Percentiles rank a stretch among this genome's conserved stretches.
phyloP scores from a whole-genome alignment of 2,113 vertebrate genomes.

The Channa maculata region DNA sequence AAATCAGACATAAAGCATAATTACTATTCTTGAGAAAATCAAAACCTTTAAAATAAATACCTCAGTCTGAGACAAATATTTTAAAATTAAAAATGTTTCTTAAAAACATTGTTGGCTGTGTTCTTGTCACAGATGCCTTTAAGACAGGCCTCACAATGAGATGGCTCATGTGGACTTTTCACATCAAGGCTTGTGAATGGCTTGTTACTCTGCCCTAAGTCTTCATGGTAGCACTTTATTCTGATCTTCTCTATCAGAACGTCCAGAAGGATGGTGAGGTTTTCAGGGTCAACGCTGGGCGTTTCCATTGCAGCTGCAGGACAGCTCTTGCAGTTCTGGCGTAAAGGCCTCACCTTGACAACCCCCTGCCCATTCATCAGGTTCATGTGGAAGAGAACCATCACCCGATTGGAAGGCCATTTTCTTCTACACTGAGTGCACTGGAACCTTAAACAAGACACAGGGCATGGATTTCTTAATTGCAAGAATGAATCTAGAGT shows the following conservation, averaged over 20 bases:
- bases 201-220: conserved; percentile 1
- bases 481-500: neutral
- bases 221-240: conserved; percentile 80
- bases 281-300: conserved; percentile 74
- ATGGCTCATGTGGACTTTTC: conserved; percentile 73
- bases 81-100: too few relatives aligned
- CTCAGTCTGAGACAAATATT: too few relatives aligned
- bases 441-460: conserved; percentile 77
- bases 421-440: conserved; percentile 80
- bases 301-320: conserved; percentile 57
- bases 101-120: too few relatives aligned
- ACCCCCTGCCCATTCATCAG: neutral
- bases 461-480: neutral
- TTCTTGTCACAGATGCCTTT: conserved; percentile 15
- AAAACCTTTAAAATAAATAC: too few relatives aligned
- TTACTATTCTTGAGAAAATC: too few relatives aligned
- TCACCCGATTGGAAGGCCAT: conserved; percentile 84
- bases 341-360: conserved; percentile 74
- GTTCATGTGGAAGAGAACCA: conserved; percentile 77
- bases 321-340: conserved; percentile 80
- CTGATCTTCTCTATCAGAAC: conserved; percentile 85
- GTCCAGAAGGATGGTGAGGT: conserved; percentile 81
- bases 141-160: conserved; percentile 77
- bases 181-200: conserved; percentile 31
- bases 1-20: too few relatives aligned